Base-by-base conservation (phyloP, 2,888 invertebrate species). In the Julus scandinavius region DNA sequence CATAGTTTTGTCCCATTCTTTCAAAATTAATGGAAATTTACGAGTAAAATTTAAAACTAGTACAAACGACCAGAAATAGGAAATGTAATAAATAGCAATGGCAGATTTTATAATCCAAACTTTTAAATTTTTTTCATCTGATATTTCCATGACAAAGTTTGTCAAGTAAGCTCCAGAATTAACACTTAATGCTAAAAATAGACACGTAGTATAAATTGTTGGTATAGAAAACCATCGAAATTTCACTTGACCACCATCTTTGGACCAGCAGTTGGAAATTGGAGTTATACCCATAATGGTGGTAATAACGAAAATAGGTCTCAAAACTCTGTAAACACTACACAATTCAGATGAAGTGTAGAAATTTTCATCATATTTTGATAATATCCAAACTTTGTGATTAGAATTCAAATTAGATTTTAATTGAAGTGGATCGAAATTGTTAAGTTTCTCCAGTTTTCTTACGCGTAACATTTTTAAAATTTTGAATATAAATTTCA, bases 221-320 rank as follows among this genome's bases (percentile, higher is more conserved):
- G 41, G 45, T 11, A 85, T 11, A n/a, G 85, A 85, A 29, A 40
- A 13, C 85, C 85, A 85, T 13, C 41, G 7, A 3, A 85, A 85
- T 40, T 20, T 40, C 29, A 85, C n/a, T 40, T 20, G 1, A 13
- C 7, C 1, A 15, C 80, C 80, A 3, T 38, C 29, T 29, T 5
- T 41, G 38, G 85, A 85, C 29, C 1, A 85, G 85, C 20, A n/a
- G 29, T 85, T 85, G n/a, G 85, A 85, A n/a, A 85, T 2, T 6
- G 85, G 41, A 11, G 45, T 85, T 13, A 85, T 13, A n/a, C 85
- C 85, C 41, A 85, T 13, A 41, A 85, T 38, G 45, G 45, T 45
- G 9, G 85, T 11, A 38, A 29, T 7, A 9, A 85, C 40, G 11
- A 85, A 41, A 85, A 85, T 45, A 7, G 85, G 85, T 38, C 85